Conservation (phyloP, 2,888 invertebrate species). For the Atrina japonica region DNA sequence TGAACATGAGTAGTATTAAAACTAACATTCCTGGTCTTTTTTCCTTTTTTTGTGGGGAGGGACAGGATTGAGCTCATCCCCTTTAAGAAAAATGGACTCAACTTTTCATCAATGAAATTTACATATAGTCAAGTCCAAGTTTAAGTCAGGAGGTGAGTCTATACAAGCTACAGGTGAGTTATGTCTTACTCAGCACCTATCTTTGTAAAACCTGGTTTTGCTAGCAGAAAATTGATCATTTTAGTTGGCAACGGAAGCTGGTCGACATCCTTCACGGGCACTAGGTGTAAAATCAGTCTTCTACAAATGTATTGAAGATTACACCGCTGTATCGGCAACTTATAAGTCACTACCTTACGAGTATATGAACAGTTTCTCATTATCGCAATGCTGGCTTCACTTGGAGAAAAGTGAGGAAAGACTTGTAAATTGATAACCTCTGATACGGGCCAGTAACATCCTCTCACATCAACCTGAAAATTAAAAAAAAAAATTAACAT, state of each 20-base stretch:
- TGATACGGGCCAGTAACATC: conserved; percentile 71
- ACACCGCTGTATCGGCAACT: conserved; percentile 56
- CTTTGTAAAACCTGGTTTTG: conserved; percentile 29
- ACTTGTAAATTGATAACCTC: conserved; percentile 71
- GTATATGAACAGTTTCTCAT: conserved; percentile 66
- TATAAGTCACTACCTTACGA: conserved; percentile 65
- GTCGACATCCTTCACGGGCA: conserved; percentile 53
- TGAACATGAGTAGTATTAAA: no score
- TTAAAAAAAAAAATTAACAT: neutral
- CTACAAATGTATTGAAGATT: conserved; percentile 64
- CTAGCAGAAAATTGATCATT: conserved; percentile 52
- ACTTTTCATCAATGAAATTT: no score
- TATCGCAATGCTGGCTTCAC: conserved; percentile 65
- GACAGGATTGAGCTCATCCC: no score
- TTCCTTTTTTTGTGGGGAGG: no score
- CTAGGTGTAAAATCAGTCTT: conserved; percentile 60
- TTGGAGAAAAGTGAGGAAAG: conserved; percentile 69
- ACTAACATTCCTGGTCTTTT: no score
- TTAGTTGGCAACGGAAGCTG: conserved; percentile 63
- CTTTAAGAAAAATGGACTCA: no score
- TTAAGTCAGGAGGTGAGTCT: no score
- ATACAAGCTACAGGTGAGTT: no score
- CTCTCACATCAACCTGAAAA: conserved; percentile 56
- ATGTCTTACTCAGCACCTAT: conserved; percentile 1
- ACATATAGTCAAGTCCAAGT: no score